Conservation (phyloP, 2,888 invertebrate genomes). For the Crematogaster levior region DNA sequence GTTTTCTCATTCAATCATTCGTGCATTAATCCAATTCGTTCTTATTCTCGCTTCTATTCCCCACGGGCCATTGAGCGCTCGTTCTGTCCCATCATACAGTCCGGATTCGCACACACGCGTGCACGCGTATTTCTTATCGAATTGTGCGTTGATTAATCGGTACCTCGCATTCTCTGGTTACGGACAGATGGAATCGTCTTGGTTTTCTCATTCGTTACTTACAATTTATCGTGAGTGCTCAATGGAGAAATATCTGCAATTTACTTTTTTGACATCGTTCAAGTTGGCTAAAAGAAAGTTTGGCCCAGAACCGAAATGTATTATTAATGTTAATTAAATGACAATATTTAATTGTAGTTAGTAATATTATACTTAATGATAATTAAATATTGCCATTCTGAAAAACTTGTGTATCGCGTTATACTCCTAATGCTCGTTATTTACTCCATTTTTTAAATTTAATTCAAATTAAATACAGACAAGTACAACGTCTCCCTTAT, state of each 20-base stretch:
- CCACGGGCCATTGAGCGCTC: slow-evolving; percentile 55
- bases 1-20: slow-evolving; percentile 69
- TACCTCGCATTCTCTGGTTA: not conserved
- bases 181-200: not conserved
- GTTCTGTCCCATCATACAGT: slow-evolving; percentile 37
- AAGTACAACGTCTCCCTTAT: not conserved
- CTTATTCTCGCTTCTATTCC: slow-evolving; percentile 59
- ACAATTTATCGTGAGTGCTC: not conserved
- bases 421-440: no score
- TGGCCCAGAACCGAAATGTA: no score
- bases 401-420: no score
- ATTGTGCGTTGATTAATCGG: slow-evolving; percentile 34
- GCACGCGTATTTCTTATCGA: slow-evolving; percentile 20
- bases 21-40: slow-evolving; percentile 71
- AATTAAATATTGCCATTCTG: no score
- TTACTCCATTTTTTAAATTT: no score
- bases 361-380: no score
- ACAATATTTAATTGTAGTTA: no score
- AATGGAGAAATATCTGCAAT: no score
- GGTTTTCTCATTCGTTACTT: not conserved
- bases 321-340: no score
- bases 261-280: no score
- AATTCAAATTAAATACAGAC: not conserved
- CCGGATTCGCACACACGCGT: not conserved
- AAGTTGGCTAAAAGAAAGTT: no score